These are phyloP conservation scores for Whitmania pigra DNA, from an alignment of 1,140 invertebrate genomes.

Conservation along the genomic window DNA sequence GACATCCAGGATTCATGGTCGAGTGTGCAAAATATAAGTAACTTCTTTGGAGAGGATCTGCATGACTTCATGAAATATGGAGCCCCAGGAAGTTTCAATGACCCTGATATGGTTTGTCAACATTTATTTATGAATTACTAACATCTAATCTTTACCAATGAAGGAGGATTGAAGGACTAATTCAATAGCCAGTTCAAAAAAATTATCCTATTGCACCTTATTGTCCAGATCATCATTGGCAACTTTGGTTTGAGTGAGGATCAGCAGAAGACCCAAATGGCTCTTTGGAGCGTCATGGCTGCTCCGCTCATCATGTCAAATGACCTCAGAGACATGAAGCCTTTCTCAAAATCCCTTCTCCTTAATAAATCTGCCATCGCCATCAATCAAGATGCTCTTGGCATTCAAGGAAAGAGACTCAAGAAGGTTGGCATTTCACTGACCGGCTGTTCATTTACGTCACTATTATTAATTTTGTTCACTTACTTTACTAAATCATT, in stretches of 20 bases:
- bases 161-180: too few species aligned
- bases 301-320: constrained; percentile 44
- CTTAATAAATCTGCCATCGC: constrained; percentile 82
- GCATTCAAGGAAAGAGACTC: constrained; percentile 54
- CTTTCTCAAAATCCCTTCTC: constrained; percentile 78
- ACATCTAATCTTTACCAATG: too few species aligned
- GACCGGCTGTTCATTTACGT: not conserved
- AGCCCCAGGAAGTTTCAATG: constrained; percentile 92
- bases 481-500: too few species aligned
- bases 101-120: constrained; percentile 77
- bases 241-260: constrained; percentile 29
- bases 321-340: constrained; percentile 64
- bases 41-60: constrained; percentile 87
- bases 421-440: constrained; percentile 18
- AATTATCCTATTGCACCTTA: too few species aligned
- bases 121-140: too few species aligned
- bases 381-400: constrained; percentile 81
- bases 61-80: constrained; percentile 75
- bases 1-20: constrained; percentile 88
- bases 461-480: too few species aligned
- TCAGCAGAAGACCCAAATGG: constrained; percentile 42
- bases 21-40: constrained; percentile 77
- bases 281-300: constrained; percentile 42
- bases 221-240: constrained; percentile 24
- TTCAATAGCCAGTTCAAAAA: too few species aligned